Percentiles rank a stretch among this genome's conserved stretches.
phyloP scores from a whole-genome alignment of 1,140 invertebrate species.

The Zaprionus gabonicus region DNA sequence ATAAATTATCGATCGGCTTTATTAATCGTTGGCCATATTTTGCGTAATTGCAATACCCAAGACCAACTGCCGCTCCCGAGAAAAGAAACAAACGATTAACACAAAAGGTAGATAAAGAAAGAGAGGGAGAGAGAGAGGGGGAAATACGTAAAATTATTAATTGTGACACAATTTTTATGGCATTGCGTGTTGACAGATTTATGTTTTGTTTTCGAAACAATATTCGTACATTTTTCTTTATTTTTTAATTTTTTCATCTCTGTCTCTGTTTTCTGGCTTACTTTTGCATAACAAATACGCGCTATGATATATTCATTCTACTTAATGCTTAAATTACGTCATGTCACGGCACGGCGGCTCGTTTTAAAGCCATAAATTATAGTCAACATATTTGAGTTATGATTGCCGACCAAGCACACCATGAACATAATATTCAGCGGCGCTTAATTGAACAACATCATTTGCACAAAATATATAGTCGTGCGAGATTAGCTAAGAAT shows the following conservation, averaged over 20 bases:
- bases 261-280: not conserved
- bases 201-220: constrained; percentile 64
- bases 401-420: constrained; percentile 21
- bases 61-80: constrained; percentile 25
- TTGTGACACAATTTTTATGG: constrained; percentile 74
- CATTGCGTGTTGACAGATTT: constrained; percentile 79
- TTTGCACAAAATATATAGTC: constrained; percentile 11
- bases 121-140: constrained; percentile 5
- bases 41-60: constrained; percentile 46
- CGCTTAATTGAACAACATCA: constrained; percentile 27
- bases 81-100: constrained; percentile 11
- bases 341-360: constrained; percentile 28
- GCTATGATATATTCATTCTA: constrained; percentile 28
- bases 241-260: constrained; percentile 1
- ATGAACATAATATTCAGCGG: constrained; percentile 23
- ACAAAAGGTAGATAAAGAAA: not conserved
- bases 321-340: constrained; percentile 58
- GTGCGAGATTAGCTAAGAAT: constrained; percentile 5
- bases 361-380: constrained; percentile 43
- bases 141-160: constrained; percentile 56
- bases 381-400: constrained; percentile 42
- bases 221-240: constrained; percentile 38
- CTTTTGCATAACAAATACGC: constrained; percentile 32
- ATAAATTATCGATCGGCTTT: constrained; percentile 50
- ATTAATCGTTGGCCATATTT: constrained; percentile 58